phyloP scores from a whole-genome alignment of 2,888 invertebrate genomes.

The Mimas tiliae region DNA sequence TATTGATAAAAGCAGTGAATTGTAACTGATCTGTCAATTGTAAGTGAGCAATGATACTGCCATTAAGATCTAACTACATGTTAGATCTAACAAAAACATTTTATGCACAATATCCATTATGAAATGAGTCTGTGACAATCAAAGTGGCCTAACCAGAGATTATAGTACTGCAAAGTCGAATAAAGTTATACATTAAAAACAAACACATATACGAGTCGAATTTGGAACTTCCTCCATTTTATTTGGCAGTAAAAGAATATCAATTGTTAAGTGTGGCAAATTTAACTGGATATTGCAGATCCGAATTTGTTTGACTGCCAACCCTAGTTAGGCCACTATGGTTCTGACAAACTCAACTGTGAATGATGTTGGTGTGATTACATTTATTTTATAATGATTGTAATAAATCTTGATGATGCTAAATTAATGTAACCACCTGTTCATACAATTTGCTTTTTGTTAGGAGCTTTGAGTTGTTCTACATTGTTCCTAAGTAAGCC shows the following conservation, averaged over 20 bases:
- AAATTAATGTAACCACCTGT: not conserved
- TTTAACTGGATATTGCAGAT: too few species aligned
- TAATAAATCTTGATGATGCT: not conserved
- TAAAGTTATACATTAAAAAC: too few species aligned
- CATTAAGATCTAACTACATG: not conserved
- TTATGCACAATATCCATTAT: slow-evolving; percentile 64
- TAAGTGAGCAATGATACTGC: slow-evolving; percentile 8
- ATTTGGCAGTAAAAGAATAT: too few species aligned
- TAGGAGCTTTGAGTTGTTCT: not conserved
- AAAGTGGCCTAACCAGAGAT: too few species aligned
- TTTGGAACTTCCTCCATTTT: too few species aligned
- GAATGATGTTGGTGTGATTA: slow-evolving; percentile 46
- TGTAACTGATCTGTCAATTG: slow-evolving; percentile 14
- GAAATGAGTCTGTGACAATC: too few species aligned
- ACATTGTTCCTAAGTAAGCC: not conserved
- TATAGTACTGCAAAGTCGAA: too few species aligned
- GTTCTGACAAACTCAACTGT: too few species aligned
- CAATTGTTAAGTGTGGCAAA: too few species aligned
- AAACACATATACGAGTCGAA: too few species aligned
- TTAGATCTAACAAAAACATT: slow-evolving; percentile 5
- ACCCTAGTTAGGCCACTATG: too few species aligned
- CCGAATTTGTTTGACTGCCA: too few species aligned
- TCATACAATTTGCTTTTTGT: not conserved
- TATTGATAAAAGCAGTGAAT: slow-evolving; percentile 20
- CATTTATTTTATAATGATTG: not conserved